Percentiles rank a stretch among this genome's conserved stretches.
phyloP scores from a whole-genome alignment of 2,797 vertebrate species.

The Liasis olivaceus region DNA sequence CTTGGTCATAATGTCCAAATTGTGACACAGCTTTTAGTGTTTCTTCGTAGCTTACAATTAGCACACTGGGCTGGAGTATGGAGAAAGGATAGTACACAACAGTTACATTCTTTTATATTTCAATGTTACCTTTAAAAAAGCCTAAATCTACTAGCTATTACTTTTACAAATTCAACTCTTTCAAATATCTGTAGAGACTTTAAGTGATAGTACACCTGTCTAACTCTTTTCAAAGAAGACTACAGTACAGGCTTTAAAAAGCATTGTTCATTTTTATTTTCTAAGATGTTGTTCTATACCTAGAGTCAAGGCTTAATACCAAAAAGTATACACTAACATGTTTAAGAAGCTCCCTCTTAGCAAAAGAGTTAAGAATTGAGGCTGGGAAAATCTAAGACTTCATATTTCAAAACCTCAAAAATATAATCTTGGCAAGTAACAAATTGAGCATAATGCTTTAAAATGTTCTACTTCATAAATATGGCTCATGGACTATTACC shows the following conservation, averaged over 20 bases:
- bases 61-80: conserved; percentile 86
- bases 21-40: conserved; percentile 87
- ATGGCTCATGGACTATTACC: not conserved
- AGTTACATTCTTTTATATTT: conserved; percentile 21
- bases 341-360: not conserved
- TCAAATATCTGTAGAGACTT: not conserved
- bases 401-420: not conserved
- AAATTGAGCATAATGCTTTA: not conserved
- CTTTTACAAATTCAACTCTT: not conserved
- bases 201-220: not conserved
- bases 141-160: not conserved
- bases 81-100: conserved; percentile 28
- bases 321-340: not conserved
- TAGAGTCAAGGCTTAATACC: not conserved
- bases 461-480: not conserved
- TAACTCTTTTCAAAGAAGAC: not conserved
- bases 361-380: not conserved
- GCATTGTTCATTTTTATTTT: not conserved
- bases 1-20: conserved; percentile 90
- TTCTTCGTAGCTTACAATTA: conserved; percentile 96
- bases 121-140: not conserved
- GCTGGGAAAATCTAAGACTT: not conserved
- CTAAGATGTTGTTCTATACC: not conserved
- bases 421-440: not conserved
- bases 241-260: not conserved